Percentiles rank a stretch among this genome's conserved stretches.
Conservation (phyloP, 2,113 vertebrate genomes). For the Procavia capensis region DNA sequence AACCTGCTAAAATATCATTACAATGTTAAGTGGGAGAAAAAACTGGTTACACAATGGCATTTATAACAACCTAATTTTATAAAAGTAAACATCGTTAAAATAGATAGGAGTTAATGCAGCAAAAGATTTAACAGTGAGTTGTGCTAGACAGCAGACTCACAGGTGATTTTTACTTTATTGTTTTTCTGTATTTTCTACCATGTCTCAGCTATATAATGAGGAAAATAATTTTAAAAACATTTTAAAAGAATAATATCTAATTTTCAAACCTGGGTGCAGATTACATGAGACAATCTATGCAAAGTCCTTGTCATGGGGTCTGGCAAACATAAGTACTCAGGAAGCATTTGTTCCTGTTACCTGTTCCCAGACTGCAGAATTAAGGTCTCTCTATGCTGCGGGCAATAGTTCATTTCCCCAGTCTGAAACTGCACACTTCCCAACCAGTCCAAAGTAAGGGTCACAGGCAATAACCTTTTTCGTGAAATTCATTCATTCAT, state of each 20-base stretch:
- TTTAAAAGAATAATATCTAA: slow-evolving; percentile 52
- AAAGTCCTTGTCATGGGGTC: background rate
- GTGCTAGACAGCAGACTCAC: background rate
- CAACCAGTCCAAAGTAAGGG: slow-evolving; percentile 50
- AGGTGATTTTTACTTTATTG: slow-evolving; percentile 51
- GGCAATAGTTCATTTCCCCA: background rate
- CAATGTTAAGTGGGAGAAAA: slow-evolving; percentile 10
- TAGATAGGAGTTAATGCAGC: background rate
- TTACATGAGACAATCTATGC: slow-evolving; percentile 45
- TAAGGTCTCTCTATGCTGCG: background rate
- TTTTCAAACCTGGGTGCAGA: background rate
- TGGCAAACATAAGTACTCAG: slow-evolving; percentile 32
- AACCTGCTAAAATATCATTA: slow-evolving; percentile 49
- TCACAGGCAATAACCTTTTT: slow-evolving; percentile 30
- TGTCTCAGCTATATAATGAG: slow-evolving; percentile 22
- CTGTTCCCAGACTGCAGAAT: background rate
- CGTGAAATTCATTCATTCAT: slow-evolving; percentile 37
- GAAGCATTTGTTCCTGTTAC: slow-evolving; percentile 22
- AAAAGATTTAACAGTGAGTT: slow-evolving; percentile 46
- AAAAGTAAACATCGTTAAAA: slow-evolving; percentile 19
- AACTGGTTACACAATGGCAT: slow-evolving; percentile 43
- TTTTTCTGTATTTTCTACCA: slow-evolving; percentile 54
- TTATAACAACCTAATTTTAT: slow-evolving; percentile 19
- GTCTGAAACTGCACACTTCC: slow-evolving; percentile 41
- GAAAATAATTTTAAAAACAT: background rate